These are phyloP conservation scores for Ceratina japonica DNA, from an alignment of 1,140 invertebrate species.

Conservation along the genomic window DNA sequence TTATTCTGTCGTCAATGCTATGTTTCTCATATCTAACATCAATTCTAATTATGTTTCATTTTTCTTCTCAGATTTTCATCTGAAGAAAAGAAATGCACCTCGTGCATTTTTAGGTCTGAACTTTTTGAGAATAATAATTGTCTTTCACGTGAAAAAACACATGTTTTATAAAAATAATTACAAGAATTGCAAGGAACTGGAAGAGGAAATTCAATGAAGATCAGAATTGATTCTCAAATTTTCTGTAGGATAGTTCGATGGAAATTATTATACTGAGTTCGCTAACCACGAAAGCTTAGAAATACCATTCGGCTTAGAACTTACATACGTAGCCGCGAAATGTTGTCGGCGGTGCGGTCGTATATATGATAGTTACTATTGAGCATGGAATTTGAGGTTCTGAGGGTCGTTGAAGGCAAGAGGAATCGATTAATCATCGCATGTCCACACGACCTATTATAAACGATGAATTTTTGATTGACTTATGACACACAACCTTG, in stretches of 20 bases:
- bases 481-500: background rate
- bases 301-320: slow-evolving; percentile 27
- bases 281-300: slow-evolving; percentile 26
- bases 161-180: too few species aligned
- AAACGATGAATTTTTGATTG: background rate
- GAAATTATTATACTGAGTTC: background rate
- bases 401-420: background rate
- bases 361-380: slow-evolving; percentile 18
- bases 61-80: too few species aligned
- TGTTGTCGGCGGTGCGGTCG: slow-evolving; percentile 10
- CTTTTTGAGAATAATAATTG: too few species aligned
- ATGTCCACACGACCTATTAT: background rate
- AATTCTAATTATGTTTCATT: too few species aligned
- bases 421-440: slow-evolving; percentile 27
- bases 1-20: too few species aligned
- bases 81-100: too few species aligned
- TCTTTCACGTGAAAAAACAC: too few species aligned
- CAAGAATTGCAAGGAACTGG: too few species aligned
- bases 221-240: background rate
- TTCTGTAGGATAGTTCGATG: too few species aligned
- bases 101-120: too few species aligned
- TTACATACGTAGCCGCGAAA: slow-evolving; percentile 3
- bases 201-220: background rate
- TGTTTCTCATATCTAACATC: too few species aligned
- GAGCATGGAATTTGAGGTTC: slow-evolving; percentile 18